These are phyloP conservation scores for Dicycla oo DNA, from an alignment of 2,888 invertebrate species.

Conservation along the genomic window DNA sequence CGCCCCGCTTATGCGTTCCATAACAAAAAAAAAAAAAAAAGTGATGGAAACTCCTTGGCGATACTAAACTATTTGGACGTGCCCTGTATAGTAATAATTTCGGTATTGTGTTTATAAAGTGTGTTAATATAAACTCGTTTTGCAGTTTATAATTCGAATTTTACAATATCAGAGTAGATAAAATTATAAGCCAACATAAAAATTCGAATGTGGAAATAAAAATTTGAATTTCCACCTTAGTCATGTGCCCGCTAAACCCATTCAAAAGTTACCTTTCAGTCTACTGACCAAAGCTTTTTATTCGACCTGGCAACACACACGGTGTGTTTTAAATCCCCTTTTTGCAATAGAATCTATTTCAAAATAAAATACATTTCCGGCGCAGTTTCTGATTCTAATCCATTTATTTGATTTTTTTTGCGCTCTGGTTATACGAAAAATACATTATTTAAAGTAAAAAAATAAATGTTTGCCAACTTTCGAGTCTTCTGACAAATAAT, in stretches of 20 bases:
- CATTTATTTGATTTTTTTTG: conserved; percentile 29
- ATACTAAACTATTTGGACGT: too few species aligned
- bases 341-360: conserved; percentile 33
- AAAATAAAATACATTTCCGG: conserved; percentile 26
- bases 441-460: not conserved
- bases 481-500: not conserved
- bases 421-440: not conserved
- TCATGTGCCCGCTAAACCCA: not conserved
- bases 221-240: not conserved
- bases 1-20: too few species aligned
- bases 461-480: not conserved
- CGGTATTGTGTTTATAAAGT: too few species aligned
- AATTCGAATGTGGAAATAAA: conserved; percentile 6
- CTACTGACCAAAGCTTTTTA: conserved; percentile 31
- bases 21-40: too few species aligned
- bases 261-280: conserved; percentile 34
- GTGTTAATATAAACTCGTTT: too few species aligned
- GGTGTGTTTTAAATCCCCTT: conserved; percentile 14
- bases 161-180: too few species aligned
- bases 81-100: too few species aligned
- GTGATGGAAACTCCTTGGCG: too few species aligned
- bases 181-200: not conserved
- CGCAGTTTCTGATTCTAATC: conserved; percentile 27
- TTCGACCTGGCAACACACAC: conserved; percentile 25
- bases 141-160: too few species aligned